Base-by-base conservation (phyloP, 2,888 invertebrate genomes). In the Gerosis bhagava region DNA sequence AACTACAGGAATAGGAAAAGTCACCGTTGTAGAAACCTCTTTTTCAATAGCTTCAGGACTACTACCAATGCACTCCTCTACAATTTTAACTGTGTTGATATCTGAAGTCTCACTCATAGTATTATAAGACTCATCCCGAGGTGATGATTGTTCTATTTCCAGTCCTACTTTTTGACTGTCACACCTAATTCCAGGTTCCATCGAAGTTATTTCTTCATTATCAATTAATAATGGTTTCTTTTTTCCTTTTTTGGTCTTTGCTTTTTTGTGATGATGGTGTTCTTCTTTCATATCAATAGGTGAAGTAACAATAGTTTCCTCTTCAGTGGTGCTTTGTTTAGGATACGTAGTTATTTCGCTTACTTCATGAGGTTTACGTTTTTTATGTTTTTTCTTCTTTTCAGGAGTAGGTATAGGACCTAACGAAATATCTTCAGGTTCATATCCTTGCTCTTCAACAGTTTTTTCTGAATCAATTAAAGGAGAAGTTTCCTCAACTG, bases 381-480 rank as follows among this genome's bases (percentile, higher is more conserved):
- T 88, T 70, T 67, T 91, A 51, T 76, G 89, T 68, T 76, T 93
- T 90, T 62, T 92, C 89, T 60, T 92, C 50, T 73, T 79, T 15
- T 76, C 75, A 6, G 73, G 63, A 24, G 64, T 59, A 22, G 55
- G 41, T 5, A 65, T 53, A 48, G 62, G 66, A 17, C 64, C 88
- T 13, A 91, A 79, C 1, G 93, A 91, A 52, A 92, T 83, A 54
- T 92, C 90, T 63, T 94, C 95, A 6, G 94, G 91, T 68, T 95
- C 94, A 64, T 95, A 95, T n/a, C 94, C 94, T 51, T 87, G 87
- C 65, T 92, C 93, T 69, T 90, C 90, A 32, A 86, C 77, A 24
- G 73, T 65, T 25, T 74, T 70, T 37, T 82, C 78, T 42, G 84
- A 84, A 44, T 89, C 90, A 16, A 77, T 67, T 35, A 76, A 60